Evolutionary conservation across 2,888 invertebrate species (phyloP).

Genomic region (Folsomia manolachei): DNA sequence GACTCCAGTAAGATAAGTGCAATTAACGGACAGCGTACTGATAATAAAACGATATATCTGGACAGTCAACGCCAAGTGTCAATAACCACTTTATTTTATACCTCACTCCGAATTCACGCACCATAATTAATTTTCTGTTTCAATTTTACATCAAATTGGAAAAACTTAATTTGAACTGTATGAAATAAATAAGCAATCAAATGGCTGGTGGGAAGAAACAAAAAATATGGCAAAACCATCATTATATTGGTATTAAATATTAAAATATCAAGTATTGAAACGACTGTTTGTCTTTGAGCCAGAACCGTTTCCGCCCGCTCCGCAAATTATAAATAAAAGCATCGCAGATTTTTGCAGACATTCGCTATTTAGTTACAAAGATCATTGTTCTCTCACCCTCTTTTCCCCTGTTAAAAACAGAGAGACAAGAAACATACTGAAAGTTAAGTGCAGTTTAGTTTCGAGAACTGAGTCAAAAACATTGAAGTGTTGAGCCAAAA

Average conservation of each 20-base stretch:
- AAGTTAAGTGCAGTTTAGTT: background rate
- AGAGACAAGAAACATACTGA: background rate
- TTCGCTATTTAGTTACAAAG: background rate
- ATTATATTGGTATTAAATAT: no score
- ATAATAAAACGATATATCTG: background rate
- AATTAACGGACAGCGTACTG: background rate
- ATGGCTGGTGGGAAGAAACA: no score
- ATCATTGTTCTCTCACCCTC: background rate
- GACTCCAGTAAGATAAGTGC: no score
- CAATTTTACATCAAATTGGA: no score
- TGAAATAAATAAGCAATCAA: no score
- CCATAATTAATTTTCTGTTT: no score
- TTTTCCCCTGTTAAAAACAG: background rate
- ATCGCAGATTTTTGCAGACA: background rate
- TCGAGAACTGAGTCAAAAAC: background rate
- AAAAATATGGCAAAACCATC: no score
- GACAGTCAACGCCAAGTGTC: background rate
- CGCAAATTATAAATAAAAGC: background rate
- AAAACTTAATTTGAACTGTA: no score
- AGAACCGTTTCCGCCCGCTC: no score
- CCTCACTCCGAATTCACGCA: background rate
- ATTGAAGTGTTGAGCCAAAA: background rate
- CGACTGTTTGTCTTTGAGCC: no score
- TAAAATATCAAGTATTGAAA: no score
- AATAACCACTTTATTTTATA: slow-evolving; percentile 5